A percentile compares a stretch with the other conserved stretches of the same genome.
phyloP scores from a whole-genome alignment of 2,113 vertebrate species.

The Antechinus stuartii region DNA sequence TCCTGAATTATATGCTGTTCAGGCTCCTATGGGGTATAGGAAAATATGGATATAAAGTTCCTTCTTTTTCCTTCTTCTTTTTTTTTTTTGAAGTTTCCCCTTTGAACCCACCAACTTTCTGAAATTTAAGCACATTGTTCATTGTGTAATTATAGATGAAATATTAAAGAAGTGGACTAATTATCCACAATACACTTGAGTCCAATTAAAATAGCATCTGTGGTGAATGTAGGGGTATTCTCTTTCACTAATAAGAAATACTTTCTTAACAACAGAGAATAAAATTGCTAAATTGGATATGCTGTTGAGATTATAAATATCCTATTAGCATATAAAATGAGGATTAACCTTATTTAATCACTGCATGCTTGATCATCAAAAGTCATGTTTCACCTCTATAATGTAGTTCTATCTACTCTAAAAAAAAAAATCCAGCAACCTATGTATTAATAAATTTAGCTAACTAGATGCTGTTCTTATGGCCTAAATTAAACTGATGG shows the following conservation, averaged over 20 bases:
- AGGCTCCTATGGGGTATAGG: not conserved
- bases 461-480: slow-evolving; percentile 77
- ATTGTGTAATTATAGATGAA: slow-evolving; percentile 87
- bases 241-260: slow-evolving; percentile 86
- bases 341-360: slow-evolving; percentile 89
- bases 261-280: slow-evolving; percentile 87
- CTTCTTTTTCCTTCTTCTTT: not conserved
- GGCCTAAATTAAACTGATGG: slow-evolving; percentile 72
- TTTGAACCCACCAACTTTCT: slow-evolving; percentile 78
- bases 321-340: slow-evolving; percentile 89
- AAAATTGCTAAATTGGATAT: slow-evolving; percentile 88
- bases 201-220: slow-evolving; percentile 88
- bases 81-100: slow-evolving; percentile 63
- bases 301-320: slow-evolving; percentile 88
- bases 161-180: slow-evolving; percentile 89
- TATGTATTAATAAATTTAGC: slow-evolving; percentile 81
- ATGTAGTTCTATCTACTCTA: slow-evolving; percentile 78
- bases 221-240: slow-evolving; percentile 82
- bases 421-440: slow-evolving; percentile 60
- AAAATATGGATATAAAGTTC: slow-evolving; percentile 78
- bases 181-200: slow-evolving; percentile 85
- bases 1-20: slow-evolving; percentile 5
- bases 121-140: slow-evolving; percentile 85
- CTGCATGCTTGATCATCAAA: slow-evolving; percentile 84
- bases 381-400: slow-evolving; percentile 82